These are phyloP conservation scores for Craniophora ligustri DNA, from an alignment of 2,888 invertebrate genomes.

Conservation along the genomic window DNA sequence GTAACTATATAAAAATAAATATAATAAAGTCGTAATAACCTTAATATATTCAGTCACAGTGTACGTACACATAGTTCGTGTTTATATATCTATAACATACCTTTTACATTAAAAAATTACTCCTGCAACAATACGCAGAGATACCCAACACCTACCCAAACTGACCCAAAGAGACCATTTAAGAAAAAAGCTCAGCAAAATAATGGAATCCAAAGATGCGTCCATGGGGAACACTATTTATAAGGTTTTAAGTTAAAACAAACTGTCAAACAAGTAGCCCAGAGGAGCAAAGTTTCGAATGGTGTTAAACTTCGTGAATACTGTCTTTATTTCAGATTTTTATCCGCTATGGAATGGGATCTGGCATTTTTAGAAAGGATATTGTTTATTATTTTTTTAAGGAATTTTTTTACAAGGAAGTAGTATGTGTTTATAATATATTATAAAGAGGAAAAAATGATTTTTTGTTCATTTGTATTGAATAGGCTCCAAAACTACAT, in stretches of 20 bases:
- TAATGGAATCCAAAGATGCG: slow-evolving; percentile 72
- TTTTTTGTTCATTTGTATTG: no score
- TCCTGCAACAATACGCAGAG: slow-evolving; percentile 32
- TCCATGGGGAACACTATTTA: slow-evolving; percentile 77
- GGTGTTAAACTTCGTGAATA: slow-evolving; percentile 73
- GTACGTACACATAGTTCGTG: no score
- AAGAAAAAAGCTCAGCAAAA: slow-evolving; percentile 68
- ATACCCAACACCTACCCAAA: slow-evolving; percentile 41
- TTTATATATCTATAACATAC: no score
- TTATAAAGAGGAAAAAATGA: no score
- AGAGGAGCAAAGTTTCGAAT: slow-evolving; percentile 72
- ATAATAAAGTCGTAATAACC: no score
- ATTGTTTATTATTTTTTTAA: no score
- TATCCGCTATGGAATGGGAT: slow-evolving; percentile 31
- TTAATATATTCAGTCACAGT: no score
- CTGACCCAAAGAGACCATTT: slow-evolving; percentile 58
- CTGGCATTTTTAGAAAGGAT: slow-evolving; percentile 7
- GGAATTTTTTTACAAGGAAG: no score
- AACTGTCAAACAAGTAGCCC: slow-evolving; percentile 79
- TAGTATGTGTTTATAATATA: no score
- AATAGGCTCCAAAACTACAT: no score
- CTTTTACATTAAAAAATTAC: no score
- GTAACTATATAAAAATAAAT: no score
- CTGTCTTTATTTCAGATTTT: slow-evolving; percentile 78
- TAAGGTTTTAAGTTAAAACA: slow-evolving; percentile 79